Base-by-base conservation (phyloP, 2,888 invertebrate species). In the Drosophila quasianomalipes region DNA sequence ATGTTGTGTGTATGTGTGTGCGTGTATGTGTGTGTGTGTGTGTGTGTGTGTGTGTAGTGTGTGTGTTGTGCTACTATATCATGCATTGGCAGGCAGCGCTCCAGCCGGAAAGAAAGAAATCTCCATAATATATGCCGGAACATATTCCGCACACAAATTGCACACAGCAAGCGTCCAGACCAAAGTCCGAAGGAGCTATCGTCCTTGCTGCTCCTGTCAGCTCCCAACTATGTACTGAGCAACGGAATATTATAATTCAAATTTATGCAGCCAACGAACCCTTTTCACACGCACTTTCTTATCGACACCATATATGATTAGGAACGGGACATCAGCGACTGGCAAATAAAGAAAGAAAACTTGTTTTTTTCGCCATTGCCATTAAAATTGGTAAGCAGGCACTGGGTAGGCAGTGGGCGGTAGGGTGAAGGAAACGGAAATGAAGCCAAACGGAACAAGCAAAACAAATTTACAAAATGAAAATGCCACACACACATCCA, bases 71-170 rank as follows among this genome's bases (percentile, higher is more conserved):
- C 64, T 70, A 89, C 75, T 89, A 85, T 90, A 85, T 83, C 83
- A 88, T 85, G 77, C 74, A 88, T 88, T 82, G 87, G 90, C 90
- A 90, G 83, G 72, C 85, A 60, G 60, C 65, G 68, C 74, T 64
- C 64, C 57, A 70, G 53, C 68, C 72, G 83, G 80, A 81, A 71
- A 82, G 79, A 75, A 88, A 83, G 76, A 81, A 91, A 91, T 93
- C 92, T 91, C 91, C 90, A 89, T 93, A 93, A 93, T 93, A 90
- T 93, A 93, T 93, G 92, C 93, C 91, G 84, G 86, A 92, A 91
- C 93, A 93, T 92, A 93, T 93, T 92, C 93, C 89, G 91, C 89
- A 92, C 93, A 93, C 93, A 93, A 93, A 93, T 93, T 93, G 93
- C 91, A 91, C 91, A 91, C 85, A 82, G 79, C 85, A 70, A 79